Conservation (phyloP, 2,797 vertebrate species). For the Pseudotriccus pelzelni region DNA sequence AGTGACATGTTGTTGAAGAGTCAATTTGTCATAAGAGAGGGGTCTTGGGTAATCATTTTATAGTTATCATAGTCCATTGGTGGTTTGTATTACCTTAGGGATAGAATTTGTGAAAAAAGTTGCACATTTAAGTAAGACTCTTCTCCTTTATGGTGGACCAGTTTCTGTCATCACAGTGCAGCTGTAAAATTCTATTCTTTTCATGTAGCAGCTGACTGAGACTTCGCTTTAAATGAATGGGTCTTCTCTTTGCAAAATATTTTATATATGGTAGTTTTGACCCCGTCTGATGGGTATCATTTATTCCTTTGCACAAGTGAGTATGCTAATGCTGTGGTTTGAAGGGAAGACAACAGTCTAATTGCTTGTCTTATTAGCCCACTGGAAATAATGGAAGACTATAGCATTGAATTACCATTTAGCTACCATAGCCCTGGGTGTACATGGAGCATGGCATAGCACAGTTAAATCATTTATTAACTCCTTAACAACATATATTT, state of each 20-base stretch:
- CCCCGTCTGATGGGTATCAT: not conserved
- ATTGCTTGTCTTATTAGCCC: slow-evolving; percentile 26
- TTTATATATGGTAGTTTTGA: not conserved
- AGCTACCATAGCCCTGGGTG: slow-evolving; percentile 14
- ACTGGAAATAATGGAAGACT: slow-evolving; percentile 28
- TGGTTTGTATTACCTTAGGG: not conserved
- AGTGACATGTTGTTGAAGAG: not conserved
- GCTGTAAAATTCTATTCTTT: not conserved
- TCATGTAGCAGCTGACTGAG: not conserved
- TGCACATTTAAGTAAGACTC: not conserved
- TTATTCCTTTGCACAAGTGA: not conserved
- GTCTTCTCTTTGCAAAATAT: not conserved
- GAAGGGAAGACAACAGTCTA: not conserved
- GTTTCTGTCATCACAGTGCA: not conserved
- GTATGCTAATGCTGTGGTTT: not conserved
- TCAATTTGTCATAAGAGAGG: not conserved
- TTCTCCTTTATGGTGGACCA: not conserved
- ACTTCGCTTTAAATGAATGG: not conserved
- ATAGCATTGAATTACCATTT: slow-evolving; percentile 7
- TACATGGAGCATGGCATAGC: not conserved
- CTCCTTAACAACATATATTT: slow-evolving; percentile 66
- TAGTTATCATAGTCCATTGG: accelerated
- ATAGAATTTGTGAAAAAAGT: not conserved
- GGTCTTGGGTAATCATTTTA: not conserved
- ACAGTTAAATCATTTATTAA: slow-evolving; percentile 65